A percentile compares a stretch with the other conserved stretches of the same genome.
phyloP scores from a whole-genome alignment of 2,797 vertebrate genomes.

The Lemur catta region DNA sequence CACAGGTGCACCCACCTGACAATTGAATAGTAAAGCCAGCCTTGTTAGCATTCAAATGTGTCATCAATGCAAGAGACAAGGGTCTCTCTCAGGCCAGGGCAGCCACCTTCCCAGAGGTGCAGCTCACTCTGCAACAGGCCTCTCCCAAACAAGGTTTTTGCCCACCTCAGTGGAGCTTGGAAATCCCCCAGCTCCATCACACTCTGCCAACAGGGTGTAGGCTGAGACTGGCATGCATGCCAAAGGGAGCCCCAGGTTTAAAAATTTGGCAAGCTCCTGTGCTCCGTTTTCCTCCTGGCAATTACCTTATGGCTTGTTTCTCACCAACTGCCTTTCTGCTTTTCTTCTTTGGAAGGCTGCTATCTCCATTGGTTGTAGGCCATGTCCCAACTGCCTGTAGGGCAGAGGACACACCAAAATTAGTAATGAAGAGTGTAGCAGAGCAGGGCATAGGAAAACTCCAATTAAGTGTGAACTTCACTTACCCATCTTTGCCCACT shows the following conservation, averaged over 20 bases:
- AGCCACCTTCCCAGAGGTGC: neutral
- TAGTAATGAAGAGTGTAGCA: constrained; percentile 63
- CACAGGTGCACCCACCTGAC: neutral
- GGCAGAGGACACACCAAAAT: constrained; percentile 75
- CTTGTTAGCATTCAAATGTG: neutral
- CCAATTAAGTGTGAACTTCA: neutral
- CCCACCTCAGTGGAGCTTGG: constrained; percentile 32
- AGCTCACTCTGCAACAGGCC: neutral
- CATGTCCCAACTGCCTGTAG: constrained; percentile 88
- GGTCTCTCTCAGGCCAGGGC: neutral
- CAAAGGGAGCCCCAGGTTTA: constrained; percentile 48
- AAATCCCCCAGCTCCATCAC: constrained; percentile 46
- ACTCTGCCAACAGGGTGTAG: constrained; percentile 33
- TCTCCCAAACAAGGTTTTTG: neutral
- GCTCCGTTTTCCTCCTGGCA: constrained; percentile 87
- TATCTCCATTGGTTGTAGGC: constrained; percentile 91
- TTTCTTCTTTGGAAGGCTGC: constrained; percentile 89
- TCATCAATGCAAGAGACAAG: constrained; percentile 6
- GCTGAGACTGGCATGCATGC: neutral
- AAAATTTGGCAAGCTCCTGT: constrained; percentile 74
- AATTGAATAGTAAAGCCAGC: constrained; percentile 13
- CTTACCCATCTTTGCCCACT: constrained; percentile 62
- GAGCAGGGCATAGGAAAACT: neutral
- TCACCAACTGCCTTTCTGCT: constrained; percentile 88
- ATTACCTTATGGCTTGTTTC: constrained; percentile 91